Conservation (phyloP, 2,113 vertebrate genomes). For the Phalacrocorax aristotelis region DNA sequence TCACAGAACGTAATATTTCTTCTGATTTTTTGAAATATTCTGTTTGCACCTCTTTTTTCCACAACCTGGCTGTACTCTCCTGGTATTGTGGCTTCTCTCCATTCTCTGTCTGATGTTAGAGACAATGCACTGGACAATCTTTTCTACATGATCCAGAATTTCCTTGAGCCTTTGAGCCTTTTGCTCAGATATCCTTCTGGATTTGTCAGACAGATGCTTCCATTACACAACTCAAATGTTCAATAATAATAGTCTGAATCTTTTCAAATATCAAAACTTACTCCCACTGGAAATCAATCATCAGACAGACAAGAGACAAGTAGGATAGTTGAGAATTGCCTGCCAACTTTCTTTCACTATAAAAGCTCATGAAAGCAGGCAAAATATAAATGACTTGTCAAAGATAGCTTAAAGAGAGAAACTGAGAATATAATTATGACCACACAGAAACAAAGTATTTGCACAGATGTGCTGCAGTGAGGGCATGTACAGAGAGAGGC, state of each 20-base stretch:
- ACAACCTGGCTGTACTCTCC: neutral
- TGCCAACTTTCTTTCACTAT: constrained; percentile 2
- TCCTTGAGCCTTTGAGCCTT: neutral
- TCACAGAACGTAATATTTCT: neutral
- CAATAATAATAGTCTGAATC: constrained; percentile 52
- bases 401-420: neutral
- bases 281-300: constrained; percentile 67
- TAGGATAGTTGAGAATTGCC: constrained; percentile 6
- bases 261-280: constrained; percentile 61
- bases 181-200: neutral
- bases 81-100: neutral
- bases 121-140: neutral
- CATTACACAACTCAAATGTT: constrained; percentile 5
- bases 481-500: accelerated
- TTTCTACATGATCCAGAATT: neutral
- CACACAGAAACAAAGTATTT: neutral
- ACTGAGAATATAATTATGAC: neutral
- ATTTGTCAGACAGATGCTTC: constrained; percentile 38
- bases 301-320: constrained; percentile 32
- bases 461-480: neutral
- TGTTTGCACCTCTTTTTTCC: neutral
- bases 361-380: constrained; percentile 11
- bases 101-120: neutral
- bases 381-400: constrained; percentile 33
- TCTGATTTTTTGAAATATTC: neutral